Evolutionary conservation across 2,797 vertebrate species (phyloP).

Genomic region (Enteromius mattozi): DNA sequence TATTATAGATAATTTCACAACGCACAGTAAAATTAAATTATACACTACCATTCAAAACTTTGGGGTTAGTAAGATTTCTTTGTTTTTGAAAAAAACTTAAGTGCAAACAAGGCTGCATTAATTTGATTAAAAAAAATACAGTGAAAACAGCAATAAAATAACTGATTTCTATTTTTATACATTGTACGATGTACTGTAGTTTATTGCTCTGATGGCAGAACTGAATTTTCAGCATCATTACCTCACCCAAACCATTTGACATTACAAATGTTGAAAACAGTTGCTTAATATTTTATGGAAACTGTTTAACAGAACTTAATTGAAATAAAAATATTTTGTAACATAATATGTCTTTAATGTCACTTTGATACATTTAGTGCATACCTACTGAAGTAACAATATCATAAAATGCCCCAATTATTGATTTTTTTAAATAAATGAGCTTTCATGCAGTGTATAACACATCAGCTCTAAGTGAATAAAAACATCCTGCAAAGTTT

Average conservation of each 20-base stretch:
- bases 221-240: not conserved
- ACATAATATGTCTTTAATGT: not conserved
- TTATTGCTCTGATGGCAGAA: not conserved
- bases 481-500: no score
- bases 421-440: no score
- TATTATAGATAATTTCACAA: not conserved
- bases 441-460: no score
- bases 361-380: not conserved
- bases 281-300: not conserved
- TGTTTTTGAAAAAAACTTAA: not conserved
- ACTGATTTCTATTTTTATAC: not conserved
- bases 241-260: not conserved
- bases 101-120: not conserved
- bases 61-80: not conserved
- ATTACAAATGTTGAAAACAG: not conserved
- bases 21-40: no score
- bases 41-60: not conserved
- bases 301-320: not conserved
- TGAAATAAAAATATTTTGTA: not conserved
- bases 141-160: not conserved
- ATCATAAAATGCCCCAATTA: no score
- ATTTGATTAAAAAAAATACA: not conserved
- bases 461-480: no score
- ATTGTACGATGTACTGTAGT: not conserved
- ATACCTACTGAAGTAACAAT: no score